phyloP scores from a whole-genome alignment of 2,888 invertebrate genomes.

The Metellina segmentata region DNA sequence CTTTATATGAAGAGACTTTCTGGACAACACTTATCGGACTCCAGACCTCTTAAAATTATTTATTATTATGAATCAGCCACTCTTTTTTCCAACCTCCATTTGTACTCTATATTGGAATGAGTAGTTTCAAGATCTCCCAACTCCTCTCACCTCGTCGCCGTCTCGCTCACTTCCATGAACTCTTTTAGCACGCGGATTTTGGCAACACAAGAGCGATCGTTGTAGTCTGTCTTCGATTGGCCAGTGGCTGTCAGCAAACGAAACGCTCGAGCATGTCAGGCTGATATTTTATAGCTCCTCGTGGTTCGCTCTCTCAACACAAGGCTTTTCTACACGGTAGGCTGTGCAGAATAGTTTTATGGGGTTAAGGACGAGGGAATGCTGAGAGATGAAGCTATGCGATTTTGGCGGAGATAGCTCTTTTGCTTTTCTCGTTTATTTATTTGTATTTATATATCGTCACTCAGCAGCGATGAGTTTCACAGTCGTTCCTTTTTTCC shows the following conservation, averaged over 20 bases:
- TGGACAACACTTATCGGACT: not conserved
- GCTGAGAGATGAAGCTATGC: constrained; percentile 26
- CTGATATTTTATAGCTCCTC: constrained; percentile 12
- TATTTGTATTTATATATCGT: not conserved
- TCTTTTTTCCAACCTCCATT: not conserved
- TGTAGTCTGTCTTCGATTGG: constrained; percentile 36
- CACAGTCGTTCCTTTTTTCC: constrained; percentile 15
- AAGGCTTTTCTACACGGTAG: not conserved
- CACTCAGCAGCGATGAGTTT: constrained; percentile 3
- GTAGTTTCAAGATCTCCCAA: not conserved
- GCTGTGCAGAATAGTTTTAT: not conserved
- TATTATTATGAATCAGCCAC: not conserved
- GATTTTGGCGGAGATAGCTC: not conserved
- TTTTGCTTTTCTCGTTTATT: not conserved
- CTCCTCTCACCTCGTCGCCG: not conserved
- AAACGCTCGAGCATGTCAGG: not conserved
- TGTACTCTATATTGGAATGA: not conserved
- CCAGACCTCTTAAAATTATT: not conserved
- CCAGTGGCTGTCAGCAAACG: constrained; percentile 30
- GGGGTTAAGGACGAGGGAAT: constrained; percentile 46
- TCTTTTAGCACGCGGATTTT: constrained; percentile 21
- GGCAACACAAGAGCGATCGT: constrained; percentile 23
- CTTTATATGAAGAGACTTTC: not conserved
- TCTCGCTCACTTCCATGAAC: constrained; percentile 6
- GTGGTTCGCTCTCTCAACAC: constrained; percentile 12